Base-by-base conservation (phyloP, 2,888 invertebrate genomes). In the Drosophila koepferae region DNA sequence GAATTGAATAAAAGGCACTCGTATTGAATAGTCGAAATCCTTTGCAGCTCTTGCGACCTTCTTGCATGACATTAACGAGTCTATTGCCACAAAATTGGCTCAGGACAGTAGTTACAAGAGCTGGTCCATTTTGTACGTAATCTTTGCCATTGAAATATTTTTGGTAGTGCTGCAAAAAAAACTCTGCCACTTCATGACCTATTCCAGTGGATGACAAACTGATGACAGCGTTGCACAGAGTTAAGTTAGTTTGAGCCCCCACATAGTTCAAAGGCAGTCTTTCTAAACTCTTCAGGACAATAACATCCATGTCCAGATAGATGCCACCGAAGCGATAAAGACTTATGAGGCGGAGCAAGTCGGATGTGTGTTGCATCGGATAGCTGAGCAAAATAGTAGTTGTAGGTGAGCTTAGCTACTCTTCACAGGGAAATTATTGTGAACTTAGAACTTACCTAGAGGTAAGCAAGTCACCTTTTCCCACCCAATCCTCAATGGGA, bases 311-410 rank as follows among this genome's bases (percentile, higher is more conserved):
- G 84, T 97, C 97, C 60, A 97, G 91, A 90, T 96, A 97, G 58
- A 96, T 95, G 0, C 97, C 97, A 14, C 96, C 96, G 91, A 94
- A 97, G 88, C 96, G 96, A 94, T 95, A 96, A 6, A 97, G 92
- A 0, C 91, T 92, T 36, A 92, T 71, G 65, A 90, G 92, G 10
- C 92, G 91, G 54, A 92, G 78, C 61, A 92, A 91, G 69, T 92
- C 92, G 2, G 91, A 89, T 43, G 90, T 80, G 68, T 91, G 92
- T 2, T 92, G 91, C 10, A 90, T 76, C 34, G 66, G 66, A 43
- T 0, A 77, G 1, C 74, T 61, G 18, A 8, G 34, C 12, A 14
- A 1, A 4, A 8, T 3, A 34, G 14, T 1, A 12, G 34, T 3
- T 18, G 14, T 1, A 12, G 34, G 2, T 34, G 12, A 34, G 7